Base-by-base conservation (phyloP, 2,113 vertebrate species). In the Hippocampus mohnikei region DNA sequence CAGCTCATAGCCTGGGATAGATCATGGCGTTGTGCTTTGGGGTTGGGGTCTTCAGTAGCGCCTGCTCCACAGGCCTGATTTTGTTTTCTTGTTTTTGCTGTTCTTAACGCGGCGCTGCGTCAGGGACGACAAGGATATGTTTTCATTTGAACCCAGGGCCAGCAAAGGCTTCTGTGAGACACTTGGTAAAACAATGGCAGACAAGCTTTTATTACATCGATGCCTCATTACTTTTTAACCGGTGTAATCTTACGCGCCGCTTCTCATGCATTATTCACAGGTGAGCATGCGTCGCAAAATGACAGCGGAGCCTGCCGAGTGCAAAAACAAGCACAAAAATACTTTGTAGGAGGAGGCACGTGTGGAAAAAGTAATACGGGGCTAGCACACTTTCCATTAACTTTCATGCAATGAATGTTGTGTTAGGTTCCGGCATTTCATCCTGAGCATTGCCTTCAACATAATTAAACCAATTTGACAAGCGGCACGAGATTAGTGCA, bases 221-320 rank as follows among this genome's bases (percentile, higher is more conserved):
- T 56, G 78, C 86, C 88, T 91, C 89, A 91, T 92, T 91, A 91
- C 88, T 88, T 92, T 91, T 90, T 92, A 91, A 92, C 84, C 77
- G 79, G 81, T 66, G 80, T 90, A 90, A 92, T 90, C 81, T 81
- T 81, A 83, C 78, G 89, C 86, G 84, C 85, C 80, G 85, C 81
- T 75, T 42, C 75, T 83, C 84, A 86, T 91, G 86, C 90, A 92
- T 92, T 85, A 92, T 92, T 91, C 87, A 92, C 89, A 81, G 80
- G 71, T 81, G 79, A 83, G 84, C 76, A 86, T 82, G 80, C 75
- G 40, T 81, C 75, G 75, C 83, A 86, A 88, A 86, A 85, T 88
- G 87, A 86, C 88, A 87, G 80, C 69, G 56, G 72, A 79, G 73
- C 52, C 33, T 64, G 67, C 16, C 13, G 12, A 71, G 70, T 66